Evolutionary conservation across 2,888 invertebrate genomes (phyloP), one percentile per base, ranked within the genome.

Genomic region (Drosophila robusta): DNA sequence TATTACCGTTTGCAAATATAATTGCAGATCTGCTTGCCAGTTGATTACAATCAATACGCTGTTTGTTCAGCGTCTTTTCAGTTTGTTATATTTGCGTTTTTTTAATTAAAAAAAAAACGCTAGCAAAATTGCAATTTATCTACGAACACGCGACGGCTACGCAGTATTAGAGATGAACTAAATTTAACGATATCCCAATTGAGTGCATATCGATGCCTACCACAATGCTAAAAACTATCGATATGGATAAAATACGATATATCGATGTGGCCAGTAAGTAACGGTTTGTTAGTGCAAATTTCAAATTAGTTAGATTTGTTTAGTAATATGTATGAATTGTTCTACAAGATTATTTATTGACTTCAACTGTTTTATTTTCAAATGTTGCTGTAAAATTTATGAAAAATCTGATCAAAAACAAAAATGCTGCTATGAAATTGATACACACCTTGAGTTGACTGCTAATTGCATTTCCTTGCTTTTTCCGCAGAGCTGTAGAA

Each of bases 71-170:
- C 50, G 61, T 42, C 50, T 46, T 26, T 61, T 56, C 8, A 36
- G 42, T 47, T 60, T 50, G 29, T 41, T 52, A 54, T 54, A 44
- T 60, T 64, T 42, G 62, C 67, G 54, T 45, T 60, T 65, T 66
- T 46, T 34, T 12, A 26, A 41, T 57, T 29, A 58, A 62, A 41
- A 52, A 66, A 66, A 60, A 75, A 75, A 80, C 67, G 71, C 62
- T 49, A 71, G 64, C 61, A 39, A 80, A 78, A 81, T 69, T 72
- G 69, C 69, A 72, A 74, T 61, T 72, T 75, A 52, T 71, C 71
- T 67, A 75, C 69, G 75, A 78, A 75, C 78, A 78, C 79, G 78
- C 78, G 78, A 78, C 75, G 75, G 61, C 72, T 69, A 75, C 65
- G 69, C 65, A 69, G 65, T 70, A 54, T 57, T 67, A 57, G 72